Conservation (phyloP, 2,797 vertebrate species). For the Sarcoramphus papa region DNA sequence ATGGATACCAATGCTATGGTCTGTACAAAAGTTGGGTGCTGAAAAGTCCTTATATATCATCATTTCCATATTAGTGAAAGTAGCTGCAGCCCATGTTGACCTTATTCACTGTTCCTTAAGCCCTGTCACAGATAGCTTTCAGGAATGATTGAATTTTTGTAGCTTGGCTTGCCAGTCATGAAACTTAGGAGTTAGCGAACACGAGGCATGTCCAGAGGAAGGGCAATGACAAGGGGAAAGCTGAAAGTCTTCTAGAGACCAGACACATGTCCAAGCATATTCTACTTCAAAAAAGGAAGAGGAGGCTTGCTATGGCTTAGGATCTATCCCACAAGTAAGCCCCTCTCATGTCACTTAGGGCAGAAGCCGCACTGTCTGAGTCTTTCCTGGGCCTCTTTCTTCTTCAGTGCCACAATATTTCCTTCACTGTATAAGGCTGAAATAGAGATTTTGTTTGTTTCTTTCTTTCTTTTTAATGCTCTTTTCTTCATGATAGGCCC, state of each 20-base stretch:
- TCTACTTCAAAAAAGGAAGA: background rate
- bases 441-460: background rate
- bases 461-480: background rate
- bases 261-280: background rate
- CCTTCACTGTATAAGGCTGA: background rate
- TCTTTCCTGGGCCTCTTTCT: background rate
- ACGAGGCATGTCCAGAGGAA: background rate
- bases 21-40: background rate
- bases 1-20: background rate
- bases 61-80: background rate
- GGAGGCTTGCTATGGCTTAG: background rate
- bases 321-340: accelerated
- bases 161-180: background rate
- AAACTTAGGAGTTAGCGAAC: background rate
- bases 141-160: background rate
- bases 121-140: background rate
- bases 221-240: background rate
- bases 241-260: background rate
- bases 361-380: accelerated
- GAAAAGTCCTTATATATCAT: background rate
- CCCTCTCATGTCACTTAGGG: background rate
- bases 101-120: background rate
- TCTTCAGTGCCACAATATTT: background rate
- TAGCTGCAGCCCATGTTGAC: background rate
- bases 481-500: background rate